Base-by-base conservation (phyloP, 1,140 invertebrate species). In the Zaprionus gabonicus region DNA sequence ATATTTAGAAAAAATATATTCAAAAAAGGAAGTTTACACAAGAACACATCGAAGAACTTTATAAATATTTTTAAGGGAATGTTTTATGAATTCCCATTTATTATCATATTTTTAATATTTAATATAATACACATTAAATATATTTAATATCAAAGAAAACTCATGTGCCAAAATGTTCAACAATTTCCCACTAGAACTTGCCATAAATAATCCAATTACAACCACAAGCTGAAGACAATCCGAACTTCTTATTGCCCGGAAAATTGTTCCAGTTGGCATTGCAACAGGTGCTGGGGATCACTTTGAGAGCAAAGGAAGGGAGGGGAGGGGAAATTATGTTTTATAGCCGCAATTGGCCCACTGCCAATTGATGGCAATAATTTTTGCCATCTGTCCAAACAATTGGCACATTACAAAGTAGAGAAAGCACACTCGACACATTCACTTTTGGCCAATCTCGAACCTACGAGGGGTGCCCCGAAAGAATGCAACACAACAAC, bases 391-490 rank as follows among this genome's bases (percentile, higher is more conserved):
- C 74, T 77, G 74, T 77, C 74, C 71, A 86, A 85, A 84, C 82
- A 84, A 86, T 86, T 87, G 84, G 84, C 84, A 84, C 81, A 78
- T 88, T 88, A 87, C 84, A 87, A 87, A 87, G 84, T 88, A 81
- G 83, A 90, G 85, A 88, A 84, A 90, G 85, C 81, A 77, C 60
- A 74, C 68, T 84, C 75, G 84, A 88, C 84, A 88, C 84, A 88
- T 88, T 88, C 84, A 88, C 84, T 88, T 88, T 90, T 73, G 46
- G 78, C 49, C 68, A 41, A 56, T 65, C 57, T 57, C 13, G 60
- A 36, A 53, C 31, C 62, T 20, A 46, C 46, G 69, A 72, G 28
- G 27, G 44, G 70, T 44, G 62, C 62, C 71, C 77, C 60, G 56
- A 49, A 62, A 81, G 78, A 80, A 80, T 80, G 56, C 78, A 41